A percentile compares a stretch with the other conserved stretches of the same genome.
These are phyloP conservation scores for Dryocosmus kuriphilus DNA, from an alignment of 2,888 invertebrate genomes.

Conservation along the genomic window DNA sequence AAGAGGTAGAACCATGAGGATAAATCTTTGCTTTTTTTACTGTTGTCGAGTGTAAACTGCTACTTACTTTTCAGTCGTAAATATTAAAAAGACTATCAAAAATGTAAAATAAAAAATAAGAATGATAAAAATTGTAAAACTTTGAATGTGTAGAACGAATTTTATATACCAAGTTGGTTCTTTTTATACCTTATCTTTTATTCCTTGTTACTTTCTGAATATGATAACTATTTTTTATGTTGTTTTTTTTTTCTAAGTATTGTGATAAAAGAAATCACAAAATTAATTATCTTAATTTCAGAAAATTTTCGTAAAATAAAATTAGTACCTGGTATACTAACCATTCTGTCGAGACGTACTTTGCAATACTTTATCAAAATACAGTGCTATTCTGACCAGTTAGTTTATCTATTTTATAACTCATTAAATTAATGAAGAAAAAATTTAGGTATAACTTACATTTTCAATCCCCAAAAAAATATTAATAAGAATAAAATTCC, in stretches of 20 bases:
- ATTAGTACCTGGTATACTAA: neutral
- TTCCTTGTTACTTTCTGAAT: neutral
- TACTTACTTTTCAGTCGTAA: neutral
- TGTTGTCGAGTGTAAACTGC: slow-evolving; percentile 47
- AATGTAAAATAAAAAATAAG: neutral
- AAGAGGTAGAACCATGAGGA: slow-evolving; percentile 54
- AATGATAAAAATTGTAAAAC: neutral
- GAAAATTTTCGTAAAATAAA: neutral
- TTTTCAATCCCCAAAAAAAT: neutral
- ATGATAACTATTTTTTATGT: neutral
- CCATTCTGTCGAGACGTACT: neutral
- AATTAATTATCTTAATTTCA: neutral
- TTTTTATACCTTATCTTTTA: neutral
- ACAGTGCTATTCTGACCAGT: neutral
- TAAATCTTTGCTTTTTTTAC: slow-evolving; percentile 52
- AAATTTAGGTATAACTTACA: too few relatives aligned
- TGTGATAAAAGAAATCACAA: too few relatives aligned
- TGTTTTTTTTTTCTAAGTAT: neutral
- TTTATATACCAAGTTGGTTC: neutral
- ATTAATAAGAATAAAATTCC: neutral
- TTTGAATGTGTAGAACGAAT: neutral
- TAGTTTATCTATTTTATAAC: neutral
- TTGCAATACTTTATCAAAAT: neutral
- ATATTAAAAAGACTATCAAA: neutral
- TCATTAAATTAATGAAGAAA: too few relatives aligned